A percentile compares a stretch with the other conserved stretches of the same genome.
These are phyloP conservation scores for Drosophila greeni DNA, from an alignment of 2,888 invertebrate genomes.

Conservation along the genomic window DNA sequence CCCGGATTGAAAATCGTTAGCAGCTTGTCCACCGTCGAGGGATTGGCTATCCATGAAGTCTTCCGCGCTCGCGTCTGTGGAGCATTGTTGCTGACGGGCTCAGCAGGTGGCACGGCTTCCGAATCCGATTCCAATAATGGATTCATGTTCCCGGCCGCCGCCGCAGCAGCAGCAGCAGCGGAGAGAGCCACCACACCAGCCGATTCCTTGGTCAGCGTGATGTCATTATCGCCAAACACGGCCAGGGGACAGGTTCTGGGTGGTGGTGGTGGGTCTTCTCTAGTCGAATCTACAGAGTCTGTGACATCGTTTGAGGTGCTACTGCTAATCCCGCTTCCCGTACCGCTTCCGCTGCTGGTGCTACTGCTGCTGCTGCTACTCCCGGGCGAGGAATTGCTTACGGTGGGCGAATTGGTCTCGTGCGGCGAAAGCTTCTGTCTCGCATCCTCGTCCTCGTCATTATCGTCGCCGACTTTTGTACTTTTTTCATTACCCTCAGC, in stretches of 20 bases:
- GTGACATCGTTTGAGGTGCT: constrained; percentile 33
- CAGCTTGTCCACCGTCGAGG: constrained; percentile 83
- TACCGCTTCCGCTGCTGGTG: constrained; percentile 37
- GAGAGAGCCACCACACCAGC: constrained; percentile 56
- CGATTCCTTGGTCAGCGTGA: constrained; percentile 74
- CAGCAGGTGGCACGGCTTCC: constrained; percentile 19
- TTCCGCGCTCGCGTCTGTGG: constrained; percentile 79
- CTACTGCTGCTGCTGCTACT: constrained; percentile 45
- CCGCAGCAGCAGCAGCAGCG: constrained; percentile 38
- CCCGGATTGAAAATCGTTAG: constrained; percentile 83
- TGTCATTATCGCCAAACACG: constrained; percentile 74
- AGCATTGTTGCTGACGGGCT: constrained; percentile 19
- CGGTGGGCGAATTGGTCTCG: constrained; percentile 30
- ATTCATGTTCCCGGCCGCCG: constrained; percentile 1
- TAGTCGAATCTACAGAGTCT: constrained; percentile 15
- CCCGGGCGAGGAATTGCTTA: constrained; percentile 55
- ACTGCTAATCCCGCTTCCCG: constrained; percentile 35
- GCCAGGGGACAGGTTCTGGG: constrained; percentile 69
- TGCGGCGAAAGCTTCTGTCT: constrained; percentile 40
- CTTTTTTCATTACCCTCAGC: constrained; percentile 41
- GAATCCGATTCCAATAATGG: constrained; percentile 12
- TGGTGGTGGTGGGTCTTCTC: constrained; percentile 12
- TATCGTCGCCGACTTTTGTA: constrained; percentile 29
- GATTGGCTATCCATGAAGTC: constrained; percentile 83
- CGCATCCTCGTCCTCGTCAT: not conserved